phyloP scores from a whole-genome alignment of 2,113 vertebrate species.

The Erythrocercus mccallii region DNA sequence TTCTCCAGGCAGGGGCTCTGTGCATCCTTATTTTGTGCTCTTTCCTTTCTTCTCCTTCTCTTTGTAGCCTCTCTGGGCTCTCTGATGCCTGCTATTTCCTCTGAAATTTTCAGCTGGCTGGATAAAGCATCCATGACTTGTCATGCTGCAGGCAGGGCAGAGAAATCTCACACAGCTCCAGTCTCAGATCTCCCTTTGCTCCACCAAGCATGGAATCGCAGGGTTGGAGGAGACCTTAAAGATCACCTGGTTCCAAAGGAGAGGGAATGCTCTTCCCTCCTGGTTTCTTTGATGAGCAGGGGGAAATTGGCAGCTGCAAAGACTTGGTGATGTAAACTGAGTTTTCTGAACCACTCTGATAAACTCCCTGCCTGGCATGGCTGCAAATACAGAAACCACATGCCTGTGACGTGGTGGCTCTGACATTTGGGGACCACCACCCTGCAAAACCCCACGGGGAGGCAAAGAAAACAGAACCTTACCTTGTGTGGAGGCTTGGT shows the following conservation, averaged over 20 bases:
- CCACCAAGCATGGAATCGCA: background rate
- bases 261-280: background rate
- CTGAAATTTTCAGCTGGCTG: background rate
- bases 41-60: background rate
- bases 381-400: background rate
- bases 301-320: background rate
- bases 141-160: background rate
- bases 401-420: fast-evolving
- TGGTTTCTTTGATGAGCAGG: background rate
- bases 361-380: background rate
- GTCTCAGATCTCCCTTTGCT: background rate
- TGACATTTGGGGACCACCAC: background rate
- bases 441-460: background rate
- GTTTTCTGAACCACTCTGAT: background rate
- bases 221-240: background rate
- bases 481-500: slow-evolving; percentile 28
- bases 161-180: background rate
- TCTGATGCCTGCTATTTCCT: background rate
- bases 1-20: background rate
- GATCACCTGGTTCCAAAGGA: background rate
- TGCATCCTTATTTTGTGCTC: background rate
- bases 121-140: background rate
- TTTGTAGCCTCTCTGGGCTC: background rate
- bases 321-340: background rate
- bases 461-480: background rate